A percentile compares a stretch with the other conserved stretches of the same genome.
Conservation (phyloP, 2,888 invertebrate genomes). For the Lypha dubia region DNA sequence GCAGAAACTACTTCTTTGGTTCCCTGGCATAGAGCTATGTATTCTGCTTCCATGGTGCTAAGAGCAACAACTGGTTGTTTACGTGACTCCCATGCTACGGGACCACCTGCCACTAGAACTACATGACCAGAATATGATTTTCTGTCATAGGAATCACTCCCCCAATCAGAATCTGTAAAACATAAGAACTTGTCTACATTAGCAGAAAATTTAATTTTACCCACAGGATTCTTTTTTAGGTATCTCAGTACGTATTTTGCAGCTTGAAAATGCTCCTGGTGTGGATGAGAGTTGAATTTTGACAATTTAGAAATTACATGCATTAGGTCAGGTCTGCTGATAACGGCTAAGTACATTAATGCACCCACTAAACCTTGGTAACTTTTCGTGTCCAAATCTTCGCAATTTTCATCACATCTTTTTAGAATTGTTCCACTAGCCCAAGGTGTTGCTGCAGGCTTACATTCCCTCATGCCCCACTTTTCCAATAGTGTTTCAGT, state of each 20-base stretch:
- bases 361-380: not conserved
- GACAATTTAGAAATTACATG: not conserved
- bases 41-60: constrained; percentile 1
- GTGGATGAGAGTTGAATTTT: not conserved
- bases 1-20: not conserved
- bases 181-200: not conserved
- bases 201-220: not conserved
- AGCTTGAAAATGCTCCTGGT: not conserved
- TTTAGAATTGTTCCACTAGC: not conserved
- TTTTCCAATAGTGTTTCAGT: not conserved
- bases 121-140: constrained; percentile 2
- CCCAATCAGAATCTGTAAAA: not conserved
- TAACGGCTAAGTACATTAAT: not conserved
- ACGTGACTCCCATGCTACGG: not conserved
- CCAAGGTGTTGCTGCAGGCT: not conserved
- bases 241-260: not conserved
- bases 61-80: not conserved
- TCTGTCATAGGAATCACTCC: not conserved
- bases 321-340: not conserved
- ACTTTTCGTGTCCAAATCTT: not conserved
- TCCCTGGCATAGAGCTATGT: not conserved
- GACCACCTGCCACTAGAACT: not conserved
- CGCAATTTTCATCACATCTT: not conserved
- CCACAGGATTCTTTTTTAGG: not conserved
- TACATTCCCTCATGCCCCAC: not conserved